These are phyloP conservation scores for Sebastes wilsoni DNA, from an alignment of 2,797 vertebrate genomes.

Conservation along the genomic window DNA sequence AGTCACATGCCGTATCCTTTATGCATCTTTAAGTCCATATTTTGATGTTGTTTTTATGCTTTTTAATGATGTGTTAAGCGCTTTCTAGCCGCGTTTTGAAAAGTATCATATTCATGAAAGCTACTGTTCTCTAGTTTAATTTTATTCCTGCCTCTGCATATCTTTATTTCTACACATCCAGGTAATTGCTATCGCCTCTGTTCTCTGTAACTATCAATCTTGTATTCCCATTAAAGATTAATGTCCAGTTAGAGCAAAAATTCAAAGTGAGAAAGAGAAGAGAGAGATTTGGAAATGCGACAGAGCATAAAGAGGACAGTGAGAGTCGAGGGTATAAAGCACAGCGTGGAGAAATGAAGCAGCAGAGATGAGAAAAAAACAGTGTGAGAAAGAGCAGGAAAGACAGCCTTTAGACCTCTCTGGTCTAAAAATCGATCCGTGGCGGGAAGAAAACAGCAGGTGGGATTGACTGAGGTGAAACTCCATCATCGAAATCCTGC, in stretches of 20 bases:
- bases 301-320: slow-evolving; percentile 12
- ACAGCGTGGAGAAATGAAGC: slow-evolving; percentile 11
- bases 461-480: slow-evolving; percentile 37
- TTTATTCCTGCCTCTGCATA: not conserved
- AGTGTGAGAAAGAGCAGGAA: slow-evolving; percentile 40
- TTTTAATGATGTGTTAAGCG: not conserved
- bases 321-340: slow-evolving; percentile 32
- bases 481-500: slow-evolving; percentile 13
- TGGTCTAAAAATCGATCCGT: slow-evolving; percentile 51
- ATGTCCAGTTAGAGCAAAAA: slow-evolving; percentile 5
- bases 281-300: slow-evolving; percentile 44
- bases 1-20: not conserved
- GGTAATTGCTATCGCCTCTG: slow-evolving; percentile 24
- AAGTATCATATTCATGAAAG: not conserved
- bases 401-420: slow-evolving; percentile 13
- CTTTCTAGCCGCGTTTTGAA: not conserved
- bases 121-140: not conserved
- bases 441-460: slow-evolving; percentile 29
- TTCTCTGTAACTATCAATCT: slow-evolving; percentile 5
- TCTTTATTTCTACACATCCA: slow-evolving; percentile 12
- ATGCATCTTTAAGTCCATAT: not conserved
- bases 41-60: not conserved
- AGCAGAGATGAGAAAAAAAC: slow-evolving; percentile 26
- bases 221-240: slow-evolving; percentile 23
- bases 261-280: slow-evolving; percentile 20